A percentile compares a stretch with the other conserved stretches of the same genome.
phyloP scores from a whole-genome alignment of 1,140 invertebrate species.

The Nymphalis io region DNA sequence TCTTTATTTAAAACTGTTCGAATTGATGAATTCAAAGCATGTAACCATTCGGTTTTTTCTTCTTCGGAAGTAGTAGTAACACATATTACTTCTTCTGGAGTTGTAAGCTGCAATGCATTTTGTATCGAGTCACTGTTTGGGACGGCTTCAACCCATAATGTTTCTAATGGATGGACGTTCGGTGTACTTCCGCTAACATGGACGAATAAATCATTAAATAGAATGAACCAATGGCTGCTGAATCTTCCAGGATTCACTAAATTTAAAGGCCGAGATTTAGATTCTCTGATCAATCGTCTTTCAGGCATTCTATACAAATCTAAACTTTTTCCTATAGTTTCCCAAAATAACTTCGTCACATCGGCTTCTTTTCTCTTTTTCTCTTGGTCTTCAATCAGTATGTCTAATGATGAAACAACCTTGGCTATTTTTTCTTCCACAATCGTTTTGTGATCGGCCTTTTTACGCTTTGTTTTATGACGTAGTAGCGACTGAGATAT shows the following conservation, averaged over 20 bases:
- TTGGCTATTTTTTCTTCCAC: constrained; percentile 75
- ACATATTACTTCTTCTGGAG: constrained; percentile 89
- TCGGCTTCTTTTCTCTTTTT: constrained; percentile 85
- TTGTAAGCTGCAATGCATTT: constrained; percentile 85
- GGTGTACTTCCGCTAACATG: constrained; percentile 85
- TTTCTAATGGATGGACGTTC: constrained; percentile 85
- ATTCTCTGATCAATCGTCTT: constrained; percentile 89
- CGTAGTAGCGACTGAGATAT: constrained; percentile 75
- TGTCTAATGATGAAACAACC: constrained; percentile 82
- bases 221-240: constrained; percentile 88
- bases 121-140: constrained; percentile 78
- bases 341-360: constrained; percentile 88
- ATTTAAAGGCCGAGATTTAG: constrained; percentile 85
- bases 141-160: constrained; percentile 89
- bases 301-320: constrained; percentile 85
- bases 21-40: constrained; percentile 84
- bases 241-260: constrained; percentile 85
- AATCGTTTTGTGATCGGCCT: constrained; percentile 58
- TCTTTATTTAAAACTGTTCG: constrained; percentile 82
- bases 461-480: constrained; percentile 69
- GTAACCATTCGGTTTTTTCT: constrained; percentile 90
- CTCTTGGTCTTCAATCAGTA: constrained; percentile 83
- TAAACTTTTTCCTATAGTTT: constrained; percentile 84
- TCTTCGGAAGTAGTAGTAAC: constrained; percentile 84
- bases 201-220: constrained; percentile 88